phyloP scores from a whole-genome alignment of 2,797 vertebrate genomes.

The Adrianichthys oophorus region DNA sequence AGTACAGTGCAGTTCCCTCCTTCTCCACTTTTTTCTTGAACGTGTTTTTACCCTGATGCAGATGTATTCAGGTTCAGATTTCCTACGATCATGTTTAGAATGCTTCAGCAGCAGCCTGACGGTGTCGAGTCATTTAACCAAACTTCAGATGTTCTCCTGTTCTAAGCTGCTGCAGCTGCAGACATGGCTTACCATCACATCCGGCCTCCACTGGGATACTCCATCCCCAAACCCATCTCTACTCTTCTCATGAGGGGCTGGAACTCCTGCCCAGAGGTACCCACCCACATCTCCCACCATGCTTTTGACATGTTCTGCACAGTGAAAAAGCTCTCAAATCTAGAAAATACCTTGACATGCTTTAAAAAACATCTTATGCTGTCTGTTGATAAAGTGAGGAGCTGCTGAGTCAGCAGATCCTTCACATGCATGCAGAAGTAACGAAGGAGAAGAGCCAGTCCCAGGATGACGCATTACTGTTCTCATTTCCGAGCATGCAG shows the following conservation, averaged over 20 bases:
- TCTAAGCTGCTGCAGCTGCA: conserved; percentile 87
- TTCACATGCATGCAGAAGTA: conserved; percentile 19
- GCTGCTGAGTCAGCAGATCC: conserved; percentile 40
- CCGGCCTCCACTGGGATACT: conserved; percentile 91
- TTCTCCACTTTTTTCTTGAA: too few species aligned
- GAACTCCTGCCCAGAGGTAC: conserved; percentile 92
- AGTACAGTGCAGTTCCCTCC: too few species aligned
- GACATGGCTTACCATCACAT: conserved; percentile 97
- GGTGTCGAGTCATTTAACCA: background rate
- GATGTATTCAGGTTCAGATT: too few species aligned
- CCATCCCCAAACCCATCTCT: conserved; percentile 86
- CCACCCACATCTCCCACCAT: conserved; percentile 7
- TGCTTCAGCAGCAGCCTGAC: background rate
- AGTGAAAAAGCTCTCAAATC: background rate
- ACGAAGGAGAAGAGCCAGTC: conserved; percentile 21
- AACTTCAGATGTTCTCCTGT: background rate
- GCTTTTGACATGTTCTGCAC: background rate
- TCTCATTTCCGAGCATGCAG: conserved; percentile 20
- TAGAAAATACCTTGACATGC: background rate
- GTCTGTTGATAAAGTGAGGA: background rate
- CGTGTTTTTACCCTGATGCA: background rate
- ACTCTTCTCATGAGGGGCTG: conserved; percentile 90
- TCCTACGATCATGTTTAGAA: too few species aligned
- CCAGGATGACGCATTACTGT: conserved; percentile 40
- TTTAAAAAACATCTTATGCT: too few species aligned